Percentiles rank a stretch among this genome's conserved stretches.
Conservation (phyloP, 2,797 vertebrate genomes). For the Artibeus lituratus region DNA sequence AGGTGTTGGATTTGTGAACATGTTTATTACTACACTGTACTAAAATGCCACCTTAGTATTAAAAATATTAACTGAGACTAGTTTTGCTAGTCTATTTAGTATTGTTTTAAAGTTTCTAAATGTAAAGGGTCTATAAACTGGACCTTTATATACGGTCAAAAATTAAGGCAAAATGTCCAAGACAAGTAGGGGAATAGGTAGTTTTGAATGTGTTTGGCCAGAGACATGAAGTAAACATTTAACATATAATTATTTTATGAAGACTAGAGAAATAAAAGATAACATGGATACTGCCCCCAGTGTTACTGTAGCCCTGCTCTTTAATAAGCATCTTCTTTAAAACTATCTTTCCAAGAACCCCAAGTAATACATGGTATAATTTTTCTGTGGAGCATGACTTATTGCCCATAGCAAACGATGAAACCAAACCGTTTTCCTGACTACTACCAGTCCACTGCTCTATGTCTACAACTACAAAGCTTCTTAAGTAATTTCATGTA, state of each 20-base stretch:
- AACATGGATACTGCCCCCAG: not conserved
- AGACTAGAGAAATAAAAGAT: constrained; percentile 7
- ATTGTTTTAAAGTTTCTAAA: constrained; percentile 24
- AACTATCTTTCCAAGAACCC: not conserved
- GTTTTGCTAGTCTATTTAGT: not conserved
- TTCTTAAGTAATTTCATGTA: not conserved
- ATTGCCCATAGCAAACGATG: not conserved
- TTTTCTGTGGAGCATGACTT: not conserved
- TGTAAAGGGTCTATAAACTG: not conserved
- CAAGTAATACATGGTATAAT: not conserved
- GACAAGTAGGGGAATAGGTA: not conserved
- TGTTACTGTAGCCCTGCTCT: not conserved
- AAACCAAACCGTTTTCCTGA: not conserved
- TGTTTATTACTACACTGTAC: not conserved
- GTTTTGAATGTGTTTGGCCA: not conserved
- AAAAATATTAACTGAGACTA: not conserved
- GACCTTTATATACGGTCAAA: not conserved
- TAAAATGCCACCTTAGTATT: constrained; percentile 27
- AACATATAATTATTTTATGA: not conserved
- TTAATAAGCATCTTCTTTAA: constrained; percentile 15
- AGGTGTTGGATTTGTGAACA: constrained; percentile 1
- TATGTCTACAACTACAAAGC: not conserved
- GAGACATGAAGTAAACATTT: not conserved
- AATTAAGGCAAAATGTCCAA: not conserved
- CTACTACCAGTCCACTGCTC: not conserved